These are phyloP conservation scores for Pogona vitticeps DNA, from an alignment of 2,113 vertebrate species.

Conservation along the genomic window DNA sequence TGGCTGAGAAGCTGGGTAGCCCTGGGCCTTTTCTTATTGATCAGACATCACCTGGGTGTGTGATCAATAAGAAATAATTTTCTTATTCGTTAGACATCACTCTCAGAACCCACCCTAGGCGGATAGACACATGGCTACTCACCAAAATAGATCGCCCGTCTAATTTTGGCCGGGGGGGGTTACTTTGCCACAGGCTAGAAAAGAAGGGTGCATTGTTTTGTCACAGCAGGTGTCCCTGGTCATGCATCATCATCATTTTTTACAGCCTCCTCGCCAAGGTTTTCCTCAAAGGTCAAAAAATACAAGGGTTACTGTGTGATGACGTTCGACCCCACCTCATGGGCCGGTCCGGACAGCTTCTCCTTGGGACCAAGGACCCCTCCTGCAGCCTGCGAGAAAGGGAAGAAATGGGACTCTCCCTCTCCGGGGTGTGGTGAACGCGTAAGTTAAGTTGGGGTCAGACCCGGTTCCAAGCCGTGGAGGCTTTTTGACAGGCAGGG, in stretches of 20 bases:
- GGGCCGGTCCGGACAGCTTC: constrained; percentile 47
- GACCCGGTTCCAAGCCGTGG: too few species aligned
- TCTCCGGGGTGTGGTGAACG: constrained; percentile 24
- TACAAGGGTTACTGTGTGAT: constrained; percentile 50
- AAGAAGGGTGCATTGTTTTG: too few species aligned
- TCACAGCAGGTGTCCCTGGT: too few species aligned
- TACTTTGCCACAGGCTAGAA: too few species aligned
- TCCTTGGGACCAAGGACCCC: constrained; percentile 43
- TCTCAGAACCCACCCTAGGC: not conserved
- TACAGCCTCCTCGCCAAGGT: constrained; percentile 27
- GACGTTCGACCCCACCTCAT: constrained; percentile 45
- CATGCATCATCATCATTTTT: not conserved
- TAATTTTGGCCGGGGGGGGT: not conserved
- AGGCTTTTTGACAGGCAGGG: too few species aligned
- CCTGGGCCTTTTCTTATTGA: not conserved
- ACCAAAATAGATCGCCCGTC: not conserved
- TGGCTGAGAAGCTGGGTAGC: too few species aligned
- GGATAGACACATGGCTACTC: not conserved
- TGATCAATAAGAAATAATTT: too few species aligned
- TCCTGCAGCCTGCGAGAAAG: constrained; percentile 51
- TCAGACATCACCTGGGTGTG: too few species aligned
- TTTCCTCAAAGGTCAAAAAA: constrained; percentile 37
- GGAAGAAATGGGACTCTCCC: constrained; percentile 33
- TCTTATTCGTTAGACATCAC: too few species aligned
- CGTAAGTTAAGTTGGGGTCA: constrained; percentile 35